Conservation (phyloP, 2,113 vertebrate genomes). For the Hylia prasina region DNA sequence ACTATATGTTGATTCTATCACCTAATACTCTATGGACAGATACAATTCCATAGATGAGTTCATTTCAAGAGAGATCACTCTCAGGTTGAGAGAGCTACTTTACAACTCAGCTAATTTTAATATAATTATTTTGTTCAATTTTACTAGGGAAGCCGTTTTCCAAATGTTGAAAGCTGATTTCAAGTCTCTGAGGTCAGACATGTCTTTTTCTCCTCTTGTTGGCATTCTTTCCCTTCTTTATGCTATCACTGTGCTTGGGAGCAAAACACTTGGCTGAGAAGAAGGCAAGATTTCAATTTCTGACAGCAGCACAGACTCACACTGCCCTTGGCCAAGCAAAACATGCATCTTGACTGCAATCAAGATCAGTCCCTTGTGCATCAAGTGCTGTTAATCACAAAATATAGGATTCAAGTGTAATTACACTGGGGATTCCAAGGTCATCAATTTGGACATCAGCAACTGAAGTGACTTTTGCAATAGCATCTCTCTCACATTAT, state of each 20-base stretch:
- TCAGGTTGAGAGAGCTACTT: not conserved
- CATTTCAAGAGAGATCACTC: not conserved
- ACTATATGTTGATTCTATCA: not conserved
- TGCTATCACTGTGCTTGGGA: not conserved
- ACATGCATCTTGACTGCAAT: not conserved
- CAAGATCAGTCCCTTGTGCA: not conserved
- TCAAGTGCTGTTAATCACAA: not conserved
- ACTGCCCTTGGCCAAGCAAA: not conserved
- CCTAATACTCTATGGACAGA: not conserved
- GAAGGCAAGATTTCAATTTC: not conserved
- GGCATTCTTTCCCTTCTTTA: not conserved
- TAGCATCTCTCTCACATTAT: not conserved
- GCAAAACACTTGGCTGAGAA: not conserved
- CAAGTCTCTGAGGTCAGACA: not conserved
- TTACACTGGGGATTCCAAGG: not conserved
- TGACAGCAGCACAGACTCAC: not conserved
- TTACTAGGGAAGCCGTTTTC: not conserved
- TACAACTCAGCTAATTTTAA: not conserved
- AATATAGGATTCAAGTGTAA: not conserved
- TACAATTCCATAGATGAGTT: not conserved
- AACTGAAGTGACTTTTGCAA: not conserved
- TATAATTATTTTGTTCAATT: not conserved
- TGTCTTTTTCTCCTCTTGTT: not conserved
- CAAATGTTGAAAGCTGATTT: not conserved
- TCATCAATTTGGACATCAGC: not conserved